These are phyloP conservation scores for Heliconius congener DNA, from an alignment of 1,140 invertebrate species.

Conservation along the genomic window DNA sequence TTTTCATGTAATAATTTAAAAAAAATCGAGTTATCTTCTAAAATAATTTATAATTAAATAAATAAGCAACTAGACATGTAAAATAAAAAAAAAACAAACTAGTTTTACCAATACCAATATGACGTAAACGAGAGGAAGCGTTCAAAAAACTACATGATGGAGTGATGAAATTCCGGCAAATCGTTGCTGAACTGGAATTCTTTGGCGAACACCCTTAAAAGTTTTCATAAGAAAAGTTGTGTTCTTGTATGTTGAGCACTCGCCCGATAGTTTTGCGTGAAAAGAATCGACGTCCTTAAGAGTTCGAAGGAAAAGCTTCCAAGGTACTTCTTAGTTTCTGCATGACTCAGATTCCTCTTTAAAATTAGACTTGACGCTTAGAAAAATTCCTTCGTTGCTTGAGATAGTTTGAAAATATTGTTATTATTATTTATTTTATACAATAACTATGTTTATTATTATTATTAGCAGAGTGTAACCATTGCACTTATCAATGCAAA, in stretches of 20 bases:
- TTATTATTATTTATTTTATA: background rate
- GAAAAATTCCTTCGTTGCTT: background rate
- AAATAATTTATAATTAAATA: too few relatives aligned
- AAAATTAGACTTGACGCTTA: slow-evolving; percentile 17
- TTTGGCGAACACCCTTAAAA: slow-evolving; percentile 54
- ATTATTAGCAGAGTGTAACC: too few relatives aligned
- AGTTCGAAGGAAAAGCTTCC: slow-evolving; percentile 27
- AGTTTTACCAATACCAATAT: background rate
- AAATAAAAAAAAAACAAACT: background rate
- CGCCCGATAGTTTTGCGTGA: slow-evolving; percentile 47
- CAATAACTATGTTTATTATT: too few relatives aligned
- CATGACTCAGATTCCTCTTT: slow-evolving; percentile 22
- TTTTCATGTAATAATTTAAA: too few relatives aligned
- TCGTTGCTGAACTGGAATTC: slow-evolving; percentile 53
- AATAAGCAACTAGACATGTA: too few relatives aligned
- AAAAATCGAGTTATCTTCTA: too few relatives aligned
- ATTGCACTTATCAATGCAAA: too few relatives aligned
- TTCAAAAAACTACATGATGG: slow-evolving; percentile 19
- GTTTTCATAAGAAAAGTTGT: slow-evolving; percentile 64
- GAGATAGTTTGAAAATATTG: slow-evolving; percentile 3
- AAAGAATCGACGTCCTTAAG: slow-evolving; percentile 35
- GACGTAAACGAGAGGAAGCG: slow-evolving; percentile 3
- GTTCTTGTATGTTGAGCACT: slow-evolving; percentile 47
- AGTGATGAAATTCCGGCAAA: slow-evolving; percentile 47
- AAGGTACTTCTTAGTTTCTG: slow-evolving; percentile 29